Evolutionary conservation across 1,140 invertebrate genomes (phyloP).

Genomic region (Pogonomyrmex barbatus): DNA sequence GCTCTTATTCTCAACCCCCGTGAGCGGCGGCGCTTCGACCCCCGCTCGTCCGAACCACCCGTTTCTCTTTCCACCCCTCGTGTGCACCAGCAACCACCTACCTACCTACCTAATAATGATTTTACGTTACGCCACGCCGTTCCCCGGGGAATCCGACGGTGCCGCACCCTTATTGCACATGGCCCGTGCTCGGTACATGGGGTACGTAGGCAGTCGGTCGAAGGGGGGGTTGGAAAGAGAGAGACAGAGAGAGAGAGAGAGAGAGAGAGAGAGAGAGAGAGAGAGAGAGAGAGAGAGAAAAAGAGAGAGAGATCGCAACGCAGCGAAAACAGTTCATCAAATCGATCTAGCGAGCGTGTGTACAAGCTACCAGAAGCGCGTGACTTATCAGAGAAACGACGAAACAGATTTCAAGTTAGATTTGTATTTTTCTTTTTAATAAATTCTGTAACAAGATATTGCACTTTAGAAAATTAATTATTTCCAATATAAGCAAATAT

Average conservation of each 20-base stretch:
- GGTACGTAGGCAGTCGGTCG: constrained; percentile 43
- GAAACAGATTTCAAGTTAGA: constrained; percentile 24
- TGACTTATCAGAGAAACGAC: neutral
- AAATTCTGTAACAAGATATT: neutral
- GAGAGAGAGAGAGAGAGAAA: constrained; percentile 1
- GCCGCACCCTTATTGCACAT: constrained; percentile 86
- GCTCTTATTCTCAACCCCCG: constrained; percentile 82
- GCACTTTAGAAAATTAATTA: neutral
- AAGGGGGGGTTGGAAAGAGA: constrained; percentile 58
- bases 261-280: constrained; percentile 69
- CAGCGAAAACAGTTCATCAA: constrained; percentile 31
- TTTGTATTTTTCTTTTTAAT: neutral
- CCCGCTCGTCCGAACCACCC: constrained; percentile 51
- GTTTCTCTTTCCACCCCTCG: constrained; percentile 70
- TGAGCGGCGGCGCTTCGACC: constrained; percentile 67
- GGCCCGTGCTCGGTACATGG: constrained; percentile 78
- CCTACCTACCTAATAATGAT: constrained; percentile 85
- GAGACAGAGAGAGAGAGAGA: neutral
- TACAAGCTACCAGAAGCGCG: constrained; percentile 9
- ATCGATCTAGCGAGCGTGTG: constrained; percentile 37
- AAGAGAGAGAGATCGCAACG: neutral
- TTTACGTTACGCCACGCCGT: constrained; percentile 85
- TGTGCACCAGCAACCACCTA: constrained; percentile 81
- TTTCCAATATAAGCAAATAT: neutral
- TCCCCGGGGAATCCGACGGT: constrained; percentile 83